Evolutionary conservation across 2,888 invertebrate species (phyloP).

Genomic region (Cataglyphis altisquamis): DNA sequence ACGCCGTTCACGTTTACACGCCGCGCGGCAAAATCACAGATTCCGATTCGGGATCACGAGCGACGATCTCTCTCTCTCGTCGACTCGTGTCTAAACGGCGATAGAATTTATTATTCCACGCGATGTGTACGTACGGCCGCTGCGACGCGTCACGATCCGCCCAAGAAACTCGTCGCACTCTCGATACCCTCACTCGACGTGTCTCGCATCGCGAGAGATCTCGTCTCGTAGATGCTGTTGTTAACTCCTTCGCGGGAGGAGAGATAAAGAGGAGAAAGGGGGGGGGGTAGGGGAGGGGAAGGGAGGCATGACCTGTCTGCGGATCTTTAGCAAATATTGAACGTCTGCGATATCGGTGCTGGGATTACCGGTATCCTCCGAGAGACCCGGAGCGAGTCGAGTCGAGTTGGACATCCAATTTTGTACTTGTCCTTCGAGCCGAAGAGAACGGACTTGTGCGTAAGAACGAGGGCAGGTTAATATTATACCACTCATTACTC

Average conservation of each 20-base stretch:
- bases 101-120: conserved; percentile 50
- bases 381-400: not conserved
- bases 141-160: conserved; percentile 30
- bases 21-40: conserved; percentile 27
- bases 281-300: no score
- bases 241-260: conserved; percentile 18
- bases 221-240: conserved; percentile 22
- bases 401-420: conserved; percentile 21
- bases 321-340: conserved; percentile 39
- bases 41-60: conserved; percentile 37
- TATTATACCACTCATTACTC: conserved; percentile 22
- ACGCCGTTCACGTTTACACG: conserved; percentile 34
- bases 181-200: conserved; percentile 32
- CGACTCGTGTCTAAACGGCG: conserved; percentile 5
- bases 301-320: conserved; percentile 36
- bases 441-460: conserved; percentile 19
- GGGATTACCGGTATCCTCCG: conserved; percentile 23
- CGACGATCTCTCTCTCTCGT: not conserved
- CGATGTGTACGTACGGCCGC: not conserved
- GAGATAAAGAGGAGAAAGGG: no score
- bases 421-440: conserved; percentile 36
- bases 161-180: conserved; percentile 49
- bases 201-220: conserved; percentile 49
- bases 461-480: conserved; percentile 23
- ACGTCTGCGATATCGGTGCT: conserved; percentile 20